Base-by-base conservation (phyloP, 2,888 invertebrate species). In the Aleiodes leptofemur region DNA sequence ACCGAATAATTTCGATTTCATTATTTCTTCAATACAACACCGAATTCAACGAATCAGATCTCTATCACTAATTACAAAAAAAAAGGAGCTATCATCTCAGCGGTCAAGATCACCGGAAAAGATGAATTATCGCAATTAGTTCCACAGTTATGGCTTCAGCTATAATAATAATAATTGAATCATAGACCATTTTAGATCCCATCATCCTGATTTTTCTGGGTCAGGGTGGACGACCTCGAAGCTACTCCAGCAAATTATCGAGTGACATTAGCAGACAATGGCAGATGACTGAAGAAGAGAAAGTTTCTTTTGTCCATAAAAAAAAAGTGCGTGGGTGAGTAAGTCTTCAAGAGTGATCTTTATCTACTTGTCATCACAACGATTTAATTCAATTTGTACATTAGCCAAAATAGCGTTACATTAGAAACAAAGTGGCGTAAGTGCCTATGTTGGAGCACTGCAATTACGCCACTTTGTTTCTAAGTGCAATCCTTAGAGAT, bases 261-360 rank as follows among this genome's bases (percentile, higher is more conserved):
- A 11, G 6, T 5, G 64, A 43, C 43, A 74, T 74, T 71, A 70
- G 7, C 74, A 74, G 34, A 61, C 59, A 74, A 74, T 74, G 70
- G 34, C 31, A 23, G 14, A 34, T 64, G 9, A 43, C 64, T 16
- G 43, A 16, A 23, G n/a, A 9, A 38, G 64, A 64, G 64, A 64
- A 64, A 64, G 64, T 64, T 64, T 64, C 9, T 64, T 29, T n/a
- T n/a, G 38, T n/a, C 29, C n/a, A 64, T 34, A 34, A 6, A n/a
- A 53, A 23, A 68, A 69, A 76, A 78, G 61, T 53, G 56, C 57
- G 59, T 76, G 64, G 71, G 23, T 23, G 23, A 23, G 23, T 23
- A 71, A 43, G 43, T 48, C 48, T 64, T 16, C 8, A 14, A 11
- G 64, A 64, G 8, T 23, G 38, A 8, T 64, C 23, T 16, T 64